Evolutionary conservation across 2,888 invertebrate genomes (phyloP), one percentile per base, ranked within the genome.

Genomic region (Hydriomena furcata): DNA sequence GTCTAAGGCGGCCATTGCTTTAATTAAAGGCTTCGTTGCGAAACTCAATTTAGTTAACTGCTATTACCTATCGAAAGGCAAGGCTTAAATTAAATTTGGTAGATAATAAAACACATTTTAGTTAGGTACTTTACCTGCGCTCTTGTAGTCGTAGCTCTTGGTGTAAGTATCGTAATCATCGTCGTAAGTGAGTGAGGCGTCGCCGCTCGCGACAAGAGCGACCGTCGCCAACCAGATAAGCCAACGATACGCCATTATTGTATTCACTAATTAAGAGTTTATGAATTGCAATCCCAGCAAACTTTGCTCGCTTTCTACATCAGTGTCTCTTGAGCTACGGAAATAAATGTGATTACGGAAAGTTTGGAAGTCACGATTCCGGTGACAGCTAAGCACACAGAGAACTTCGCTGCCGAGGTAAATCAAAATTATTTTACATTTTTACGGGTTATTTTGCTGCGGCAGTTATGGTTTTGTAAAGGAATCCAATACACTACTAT

Each of bases 121-220:
- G 8, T 11, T 28, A 21, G 38, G 12, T 55, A 47, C 44, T 64
- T 83, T 79, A 89, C 90, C 90, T 73, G 88, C 71, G 59, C 60
- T 76, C 63, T 75, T 79, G 72, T 80, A 85, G 72, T 90, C 86
- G 61, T 86, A 86, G 45, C 66, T 58, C 61, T 81, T 84, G 7
- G 87, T 87, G 61, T 87, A 89, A 0, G 79, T 71, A 58, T 90
- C 90, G 70, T 89, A 90, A 55, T 91, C 88, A 40, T 90, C 88
- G 58, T 90, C 88, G 63, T 88, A 89, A n/a, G n/a, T n/a, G 2
- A 88, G 60, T 2, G 88, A 73, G 0, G 81, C 86, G 12, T 82
- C 75, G 2, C 71, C 55, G 54, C 59, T 71, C 27, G 69, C 70
- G 42, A 81, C 60, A 31, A 84, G 68, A 38, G 74, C 68, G 45